Conservation (phyloP, 2,797 vertebrate species). For the Melanotaenia boesemani region DNA sequence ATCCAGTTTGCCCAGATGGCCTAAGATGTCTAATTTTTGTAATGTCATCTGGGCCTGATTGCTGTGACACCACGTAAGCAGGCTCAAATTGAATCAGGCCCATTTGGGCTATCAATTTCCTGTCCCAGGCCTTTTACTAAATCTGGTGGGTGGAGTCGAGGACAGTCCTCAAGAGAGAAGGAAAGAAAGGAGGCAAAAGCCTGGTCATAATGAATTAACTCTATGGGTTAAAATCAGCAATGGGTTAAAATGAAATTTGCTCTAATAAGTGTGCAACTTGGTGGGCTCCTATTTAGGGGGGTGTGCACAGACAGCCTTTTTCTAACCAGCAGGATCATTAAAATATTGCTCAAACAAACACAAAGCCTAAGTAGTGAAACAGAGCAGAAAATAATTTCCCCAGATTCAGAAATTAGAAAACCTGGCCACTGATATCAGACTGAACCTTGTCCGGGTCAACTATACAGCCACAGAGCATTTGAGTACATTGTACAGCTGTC, state of each 20-base stretch:
- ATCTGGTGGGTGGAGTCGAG: constrained; percentile 27
- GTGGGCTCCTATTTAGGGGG: neutral
- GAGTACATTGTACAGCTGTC: constrained; percentile 64
- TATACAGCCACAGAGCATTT: constrained; percentile 28
- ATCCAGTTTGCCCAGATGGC: constrained; percentile 68
- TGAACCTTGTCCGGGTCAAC: constrained; percentile 45
- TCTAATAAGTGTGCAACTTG: neutral
- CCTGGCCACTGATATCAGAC: constrained; percentile 3
- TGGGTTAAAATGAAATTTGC: neutral
- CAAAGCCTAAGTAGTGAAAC: neutral
- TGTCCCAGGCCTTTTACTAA: constrained; percentile 48
- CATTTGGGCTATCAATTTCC: constrained; percentile 68
- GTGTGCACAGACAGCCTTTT: neutral
- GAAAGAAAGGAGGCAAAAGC: neutral
- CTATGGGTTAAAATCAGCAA: neutral
- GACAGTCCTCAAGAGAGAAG: constrained; percentile 1
- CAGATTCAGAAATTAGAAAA: constrained; percentile 4
- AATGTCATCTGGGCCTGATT: constrained; percentile 70
- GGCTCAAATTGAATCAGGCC: constrained; percentile 67
- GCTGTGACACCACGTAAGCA: constrained; percentile 59
- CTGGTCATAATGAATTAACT: constrained; percentile 5
- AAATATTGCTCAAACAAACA: neutral
- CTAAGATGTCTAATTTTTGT: constrained; percentile 53
- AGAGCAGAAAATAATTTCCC: constrained; percentile 6
- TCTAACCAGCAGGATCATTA: neutral